These are phyloP conservation scores for Tarsius wallacei DNA, from an alignment of 2,797 vertebrate genomes.

Conservation along the genomic window DNA sequence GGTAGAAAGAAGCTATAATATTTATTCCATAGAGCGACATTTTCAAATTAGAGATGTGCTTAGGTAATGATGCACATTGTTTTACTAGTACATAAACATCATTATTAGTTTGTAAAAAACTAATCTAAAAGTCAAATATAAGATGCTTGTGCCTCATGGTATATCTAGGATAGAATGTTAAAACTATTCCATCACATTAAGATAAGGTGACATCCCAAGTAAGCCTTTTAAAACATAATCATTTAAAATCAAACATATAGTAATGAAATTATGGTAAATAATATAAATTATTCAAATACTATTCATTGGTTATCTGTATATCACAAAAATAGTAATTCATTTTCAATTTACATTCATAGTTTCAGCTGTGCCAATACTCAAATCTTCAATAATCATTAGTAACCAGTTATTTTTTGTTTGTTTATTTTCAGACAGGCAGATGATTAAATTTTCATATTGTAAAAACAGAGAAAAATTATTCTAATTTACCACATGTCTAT, in stretches of 20 bases:
- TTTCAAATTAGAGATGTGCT: conserved; percentile 80
- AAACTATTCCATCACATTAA: not conserved
- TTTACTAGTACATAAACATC: too few species aligned
- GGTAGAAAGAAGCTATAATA: too few species aligned
- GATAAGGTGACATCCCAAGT: not conserved
- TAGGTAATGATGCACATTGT: conserved; percentile 57
- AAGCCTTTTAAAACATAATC: not conserved
- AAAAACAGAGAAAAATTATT: not conserved
- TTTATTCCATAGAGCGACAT: conserved; percentile 57
- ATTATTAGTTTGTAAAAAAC: conserved; percentile 54
- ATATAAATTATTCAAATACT: not conserved
- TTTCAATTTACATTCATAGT: not conserved
- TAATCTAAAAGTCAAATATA: conserved; percentile 76
- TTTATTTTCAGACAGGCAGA: not conserved
- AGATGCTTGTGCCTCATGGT: not conserved
- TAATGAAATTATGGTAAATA: not conserved
- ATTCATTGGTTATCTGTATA: not conserved
- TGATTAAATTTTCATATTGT: not conserved
- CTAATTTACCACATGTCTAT: not conserved
- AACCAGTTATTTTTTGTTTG: not conserved
- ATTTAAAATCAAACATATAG: not conserved
- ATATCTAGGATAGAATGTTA: not conserved
- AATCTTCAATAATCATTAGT: not conserved
- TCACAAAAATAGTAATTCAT: not conserved
- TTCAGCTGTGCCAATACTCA: not conserved